Evolutionary conservation across 2,888 invertebrate species (phyloP).

Genomic region (Rhorus exstirpatorius): DNA sequence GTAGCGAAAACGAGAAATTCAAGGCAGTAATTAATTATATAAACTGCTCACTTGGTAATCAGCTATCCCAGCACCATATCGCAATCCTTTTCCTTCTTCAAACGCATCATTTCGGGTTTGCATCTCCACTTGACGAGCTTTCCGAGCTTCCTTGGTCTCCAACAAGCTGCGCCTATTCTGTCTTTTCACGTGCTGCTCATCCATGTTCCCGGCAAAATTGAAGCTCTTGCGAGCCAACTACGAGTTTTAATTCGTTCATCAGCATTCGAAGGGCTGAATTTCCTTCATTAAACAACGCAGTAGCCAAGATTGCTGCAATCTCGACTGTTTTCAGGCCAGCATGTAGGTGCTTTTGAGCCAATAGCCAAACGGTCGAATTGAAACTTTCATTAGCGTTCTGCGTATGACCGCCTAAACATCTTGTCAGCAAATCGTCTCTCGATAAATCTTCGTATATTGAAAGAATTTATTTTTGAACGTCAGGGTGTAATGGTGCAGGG

Average conservation of each 20-base stretch:
- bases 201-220: constrained; percentile 20
- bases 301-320: constrained; percentile 2
- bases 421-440: constrained; percentile 30
- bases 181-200: constrained; percentile 16
- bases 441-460: constrained; percentile 43
- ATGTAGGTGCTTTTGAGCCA: constrained; percentile 15
- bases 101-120: constrained; percentile 10
- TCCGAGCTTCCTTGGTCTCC: constrained; percentile 31
- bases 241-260: background rate
- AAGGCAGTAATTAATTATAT: constrained; percentile 16
- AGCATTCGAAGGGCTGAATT: constrained; percentile 22
- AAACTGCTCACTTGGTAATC: constrained; percentile 21
- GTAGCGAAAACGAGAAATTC: constrained; percentile 19
- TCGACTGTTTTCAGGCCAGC: constrained; percentile 9
- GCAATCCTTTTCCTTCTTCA: constrained; percentile 3
- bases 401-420: constrained; percentile 15
- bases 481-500: constrained; percentile 41
- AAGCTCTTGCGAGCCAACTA: constrained; percentile 17
- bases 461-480: constrained; percentile 35
- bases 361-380: constrained; percentile 14
- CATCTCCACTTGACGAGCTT: constrained; percentile 36
- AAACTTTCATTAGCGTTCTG: constrained; percentile 23
- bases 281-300: constrained; percentile 5
- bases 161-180: constrained; percentile 47
- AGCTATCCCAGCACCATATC: constrained; percentile 14